These are phyloP conservation scores for Carcinoscorpius rotundicauda DNA, from an alignment of 1,140 invertebrate species.

Conservation along the genomic window DNA sequence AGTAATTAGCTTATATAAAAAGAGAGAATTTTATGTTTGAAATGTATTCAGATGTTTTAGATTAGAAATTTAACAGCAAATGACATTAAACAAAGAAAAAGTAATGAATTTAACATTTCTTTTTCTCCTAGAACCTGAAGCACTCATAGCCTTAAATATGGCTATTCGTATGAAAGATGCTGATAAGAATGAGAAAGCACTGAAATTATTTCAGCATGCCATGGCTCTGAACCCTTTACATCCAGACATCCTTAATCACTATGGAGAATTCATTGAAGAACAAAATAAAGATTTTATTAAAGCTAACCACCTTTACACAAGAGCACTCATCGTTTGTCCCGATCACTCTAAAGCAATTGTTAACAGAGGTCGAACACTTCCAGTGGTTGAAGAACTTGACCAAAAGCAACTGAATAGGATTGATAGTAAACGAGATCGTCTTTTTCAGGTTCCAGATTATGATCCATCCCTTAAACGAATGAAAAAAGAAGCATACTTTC, in stretches of 20 bases:
- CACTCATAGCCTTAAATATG: slow-evolving; percentile 63
- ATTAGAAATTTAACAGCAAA: too few relatives aligned
- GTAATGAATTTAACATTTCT: too few relatives aligned
- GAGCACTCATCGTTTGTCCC: slow-evolving; percentile 68
- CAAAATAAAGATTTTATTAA: slow-evolving; percentile 68
- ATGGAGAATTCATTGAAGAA: slow-evolving; percentile 84
- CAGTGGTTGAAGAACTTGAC: slow-evolving; percentile 82
- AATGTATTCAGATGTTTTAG: too few relatives aligned
- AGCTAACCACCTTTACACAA: slow-evolving; percentile 77
- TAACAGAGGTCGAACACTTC: slow-evolving; percentile 71
- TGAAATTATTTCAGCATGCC: slow-evolving; percentile 80
- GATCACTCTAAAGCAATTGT: slow-evolving; percentile 61
- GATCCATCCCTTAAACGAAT: slow-evolving; percentile 64
- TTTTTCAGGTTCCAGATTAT: slow-evolving; percentile 67
- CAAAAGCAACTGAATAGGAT: slow-evolving; percentile 59
- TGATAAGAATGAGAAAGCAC: slow-evolving; percentile 72
- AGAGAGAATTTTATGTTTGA: too few relatives aligned
- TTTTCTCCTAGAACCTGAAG: slow-evolving; percentile 43
- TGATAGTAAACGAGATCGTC: slow-evolving; percentile 67
- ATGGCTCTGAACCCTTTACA: slow-evolving; percentile 77
- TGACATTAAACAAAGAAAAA: too few relatives aligned
- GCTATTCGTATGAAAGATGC: slow-evolving; percentile 67
- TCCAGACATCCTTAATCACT: slow-evolving; percentile 79
- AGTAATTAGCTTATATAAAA: too few relatives aligned
- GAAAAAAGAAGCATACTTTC: slow-evolving; percentile 87